These are phyloP conservation scores for Pseudorhombus dupliciocellatus DNA, from an alignment of 2,113 vertebrate species.

Conservation along the genomic window DNA sequence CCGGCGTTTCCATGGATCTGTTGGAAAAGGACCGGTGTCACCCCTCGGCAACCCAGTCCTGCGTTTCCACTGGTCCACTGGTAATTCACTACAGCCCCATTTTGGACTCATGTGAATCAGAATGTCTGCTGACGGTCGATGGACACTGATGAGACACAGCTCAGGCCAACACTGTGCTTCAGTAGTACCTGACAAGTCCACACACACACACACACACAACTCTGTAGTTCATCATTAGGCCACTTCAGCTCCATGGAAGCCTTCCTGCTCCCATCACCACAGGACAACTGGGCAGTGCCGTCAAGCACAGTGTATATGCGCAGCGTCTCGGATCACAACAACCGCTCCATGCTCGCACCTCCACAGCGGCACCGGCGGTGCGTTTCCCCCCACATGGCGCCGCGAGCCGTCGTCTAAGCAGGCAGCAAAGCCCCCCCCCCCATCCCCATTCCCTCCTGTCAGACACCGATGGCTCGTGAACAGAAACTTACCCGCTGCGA, in stretches of 20 bases:
- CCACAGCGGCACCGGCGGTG: not conserved
- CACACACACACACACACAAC: constrained; percentile 28
- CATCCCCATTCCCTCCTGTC: too few relatives aligned
- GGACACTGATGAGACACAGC: not conserved
- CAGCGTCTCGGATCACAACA: constrained; percentile 22
- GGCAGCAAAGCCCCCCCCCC: constrained; percentile 11
- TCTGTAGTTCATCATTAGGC: too few relatives aligned
- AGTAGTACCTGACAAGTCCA: constrained; percentile 35
- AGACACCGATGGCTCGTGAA: constrained; percentile 32
- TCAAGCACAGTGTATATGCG: constrained; percentile 22
- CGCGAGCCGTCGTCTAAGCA: not conserved
- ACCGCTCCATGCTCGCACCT: not conserved
- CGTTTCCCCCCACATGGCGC: constrained; percentile 22
- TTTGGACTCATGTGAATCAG: not conserved
- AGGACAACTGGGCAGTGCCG: constrained; percentile 22
- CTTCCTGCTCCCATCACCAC: constrained; percentile 14
- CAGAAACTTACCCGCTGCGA: constrained; percentile 79
- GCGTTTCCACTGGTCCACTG: constrained; percentile 10
- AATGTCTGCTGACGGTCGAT: not conserved
- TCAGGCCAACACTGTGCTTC: constrained; percentile 8
- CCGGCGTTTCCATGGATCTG: constrained; percentile 25
- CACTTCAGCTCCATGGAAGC: not conserved
- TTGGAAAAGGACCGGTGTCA: constrained; percentile 11
- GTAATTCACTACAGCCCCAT: constrained; percentile 7
- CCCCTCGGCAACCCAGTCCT: constrained; percentile 14